phyloP scores from a whole-genome alignment of 2,797 vertebrate genomes.

The Pterois miles region DNA sequence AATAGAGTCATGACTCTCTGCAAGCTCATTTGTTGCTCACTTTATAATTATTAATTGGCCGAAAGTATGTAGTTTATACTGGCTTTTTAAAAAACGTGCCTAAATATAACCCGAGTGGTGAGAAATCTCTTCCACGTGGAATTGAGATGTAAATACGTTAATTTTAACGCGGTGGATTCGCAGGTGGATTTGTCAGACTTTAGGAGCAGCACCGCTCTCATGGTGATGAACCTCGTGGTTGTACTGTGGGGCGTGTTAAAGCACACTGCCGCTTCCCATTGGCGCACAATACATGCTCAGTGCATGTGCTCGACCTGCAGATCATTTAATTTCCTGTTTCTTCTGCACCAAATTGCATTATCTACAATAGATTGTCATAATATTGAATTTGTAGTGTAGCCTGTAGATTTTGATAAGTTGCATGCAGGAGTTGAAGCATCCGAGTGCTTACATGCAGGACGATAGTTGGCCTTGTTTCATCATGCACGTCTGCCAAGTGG shows the following conservation, averaged over 20 bases:
- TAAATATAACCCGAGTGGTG: accelerated
- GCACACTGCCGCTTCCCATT: slow-evolving; percentile 59
- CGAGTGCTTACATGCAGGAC: background rate
- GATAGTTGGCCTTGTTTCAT: slow-evolving; percentile 1
- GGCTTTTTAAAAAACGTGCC: background rate
- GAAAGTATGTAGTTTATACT: accelerated
- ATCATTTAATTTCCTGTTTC: background rate
- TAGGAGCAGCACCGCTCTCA: slow-evolving; percentile 1
- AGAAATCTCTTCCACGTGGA: accelerated
- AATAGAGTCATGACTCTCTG: too few species aligned
- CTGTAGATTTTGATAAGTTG: background rate
- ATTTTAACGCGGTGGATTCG: background rate
- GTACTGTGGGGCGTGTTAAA: slow-evolving; percentile 64
- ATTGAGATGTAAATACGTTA: background rate
- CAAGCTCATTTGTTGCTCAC: accelerated
- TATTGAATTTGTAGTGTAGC: accelerated
- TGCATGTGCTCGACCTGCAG: slow-evolving; percentile 17
- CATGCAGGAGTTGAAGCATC: background rate
- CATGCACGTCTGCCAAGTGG: slow-evolving; percentile 24
- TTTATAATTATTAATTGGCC: background rate
- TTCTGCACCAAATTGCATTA: accelerated
- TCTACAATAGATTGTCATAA: too few species aligned
- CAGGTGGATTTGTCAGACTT: slow-evolving; percentile 12
- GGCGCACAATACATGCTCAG: slow-evolving; percentile 27
- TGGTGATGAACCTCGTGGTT: slow-evolving; percentile 79